A percentile compares a stretch with the other conserved stretches of the same genome.
These are phyloP conservation scores for Pedetes capensis DNA, from an alignment of 2,113 vertebrate genomes.

Conservation along the genomic window DNA sequence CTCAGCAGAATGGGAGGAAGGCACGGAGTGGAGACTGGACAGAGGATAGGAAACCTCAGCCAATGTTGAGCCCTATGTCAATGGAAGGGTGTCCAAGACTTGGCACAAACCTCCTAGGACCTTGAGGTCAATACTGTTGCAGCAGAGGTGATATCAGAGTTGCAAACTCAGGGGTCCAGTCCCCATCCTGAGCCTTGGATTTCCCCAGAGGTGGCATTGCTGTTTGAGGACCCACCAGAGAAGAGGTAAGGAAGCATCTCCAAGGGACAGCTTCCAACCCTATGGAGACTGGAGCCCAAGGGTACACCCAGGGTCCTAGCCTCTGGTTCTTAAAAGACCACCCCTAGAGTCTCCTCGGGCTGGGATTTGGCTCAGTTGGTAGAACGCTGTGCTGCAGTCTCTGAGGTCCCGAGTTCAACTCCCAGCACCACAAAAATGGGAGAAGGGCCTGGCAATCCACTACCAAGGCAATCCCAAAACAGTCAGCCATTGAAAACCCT, in stretches of 20 bases:
- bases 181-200: not conserved
- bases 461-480: no score
- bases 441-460: no score
- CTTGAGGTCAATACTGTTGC: not conserved
- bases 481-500: no score
- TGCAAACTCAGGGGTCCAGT: not conserved
- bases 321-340: constrained; percentile 31
- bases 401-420: no score
- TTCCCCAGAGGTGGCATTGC: not conserved
- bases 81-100: not conserved
- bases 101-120: no score
- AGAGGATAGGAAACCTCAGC: not conserved
- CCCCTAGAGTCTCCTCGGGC: not conserved
- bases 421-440: no score
- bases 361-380: no score
- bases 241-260: not conserved
- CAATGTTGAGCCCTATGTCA: not conserved
- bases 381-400: no score
- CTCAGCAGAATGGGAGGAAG: not conserved
- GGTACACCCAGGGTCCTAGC: not conserved
- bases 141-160: not conserved
- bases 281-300: not conserved
- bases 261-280: not conserved
- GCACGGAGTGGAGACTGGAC: not conserved
- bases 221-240: not conserved